These are phyloP conservation scores for Imbricaverruca yamaguchii DNA, from an alignment of 2,888 invertebrate species.

Conservation along the genomic window DNA sequence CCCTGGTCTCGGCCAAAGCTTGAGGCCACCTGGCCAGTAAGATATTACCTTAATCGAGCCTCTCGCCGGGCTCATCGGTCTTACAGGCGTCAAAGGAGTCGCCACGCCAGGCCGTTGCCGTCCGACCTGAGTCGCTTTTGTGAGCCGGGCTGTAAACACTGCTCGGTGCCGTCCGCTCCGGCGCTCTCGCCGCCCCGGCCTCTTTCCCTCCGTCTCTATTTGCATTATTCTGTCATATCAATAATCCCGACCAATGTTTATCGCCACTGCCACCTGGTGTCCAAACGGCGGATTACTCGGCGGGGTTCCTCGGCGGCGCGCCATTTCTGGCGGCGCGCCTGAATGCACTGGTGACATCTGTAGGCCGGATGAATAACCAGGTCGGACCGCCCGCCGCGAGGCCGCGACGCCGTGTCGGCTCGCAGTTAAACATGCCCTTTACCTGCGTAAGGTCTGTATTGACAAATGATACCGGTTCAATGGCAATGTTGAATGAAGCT, in stretches of 20 bases:
- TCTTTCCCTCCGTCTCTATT: conserved; percentile 13
- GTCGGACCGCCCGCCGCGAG: background rate
- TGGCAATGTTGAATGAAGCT: conserved; percentile 13
- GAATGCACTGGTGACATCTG: conserved; percentile 20
- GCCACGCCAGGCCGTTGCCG: background rate
- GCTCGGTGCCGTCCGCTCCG: background rate
- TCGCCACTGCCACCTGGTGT: conserved; percentile 6
- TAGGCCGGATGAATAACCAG: conserved; percentile 7
- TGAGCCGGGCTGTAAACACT: background rate
- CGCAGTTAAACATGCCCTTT: background rate
- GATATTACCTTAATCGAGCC: conserved; percentile 8
- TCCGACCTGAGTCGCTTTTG: background rate
- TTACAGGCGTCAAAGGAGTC: background rate
- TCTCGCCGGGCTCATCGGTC: background rate
- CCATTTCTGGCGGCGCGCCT: background rate
- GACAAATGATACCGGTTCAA: conserved; percentile 12
- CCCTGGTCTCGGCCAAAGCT: background rate
- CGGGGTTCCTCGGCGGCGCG: background rate
- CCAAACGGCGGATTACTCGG: background rate
- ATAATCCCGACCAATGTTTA: conserved; percentile 15
- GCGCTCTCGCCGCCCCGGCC: background rate
- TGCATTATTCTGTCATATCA: conserved; percentile 20
- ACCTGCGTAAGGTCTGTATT: background rate
- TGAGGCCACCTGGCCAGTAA: background rate
- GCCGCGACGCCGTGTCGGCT: background rate